Conservation (phyloP, 2,113 vertebrate species). For the Oostethus manadensis region DNA sequence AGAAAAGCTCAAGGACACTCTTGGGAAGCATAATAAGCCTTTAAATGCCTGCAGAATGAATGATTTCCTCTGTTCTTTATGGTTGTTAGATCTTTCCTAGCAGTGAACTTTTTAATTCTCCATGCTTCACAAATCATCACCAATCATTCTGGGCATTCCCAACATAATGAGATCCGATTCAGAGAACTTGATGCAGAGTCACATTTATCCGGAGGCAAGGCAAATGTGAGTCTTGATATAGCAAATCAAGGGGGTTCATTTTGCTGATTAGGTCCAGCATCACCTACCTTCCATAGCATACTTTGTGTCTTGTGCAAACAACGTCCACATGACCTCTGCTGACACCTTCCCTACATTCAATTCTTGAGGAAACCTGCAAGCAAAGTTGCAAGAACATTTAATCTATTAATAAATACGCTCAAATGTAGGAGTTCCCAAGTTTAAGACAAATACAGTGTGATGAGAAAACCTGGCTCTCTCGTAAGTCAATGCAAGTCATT, state of each 20-base stretch:
- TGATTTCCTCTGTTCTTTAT: slow-evolving; percentile 13
- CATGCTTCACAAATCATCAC: neutral
- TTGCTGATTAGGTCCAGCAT: neutral
- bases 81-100: slow-evolving; percentile 8
- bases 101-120: neutral
- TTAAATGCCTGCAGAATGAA: slow-evolving; percentile 24
- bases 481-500: too few species aligned
- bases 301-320: slow-evolving; percentile 97
- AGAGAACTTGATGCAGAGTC: neutral
- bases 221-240: neutral
- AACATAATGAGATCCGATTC: neutral
- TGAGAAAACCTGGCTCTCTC: too few species aligned
- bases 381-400: neutral
- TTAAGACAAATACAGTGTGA: too few species aligned
- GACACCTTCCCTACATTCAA: slow-evolving; percentile 93
- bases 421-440: too few species aligned
- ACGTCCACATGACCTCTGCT: slow-evolving; percentile 94
- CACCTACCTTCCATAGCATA: slow-evolving; percentile 90
- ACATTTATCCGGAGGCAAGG: neutral
- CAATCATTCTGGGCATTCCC: neutral
- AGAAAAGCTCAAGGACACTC: slow-evolving; percentile 16
- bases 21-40: slow-evolving; percentile 43
- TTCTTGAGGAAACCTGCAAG: slow-evolving; percentile 89
- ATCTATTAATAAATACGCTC: too few species aligned
- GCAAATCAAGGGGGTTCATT: neutral